Evolutionary conservation across 2,888 invertebrate species (phyloP).

Genomic region (Pyrgus malvae): DNA sequence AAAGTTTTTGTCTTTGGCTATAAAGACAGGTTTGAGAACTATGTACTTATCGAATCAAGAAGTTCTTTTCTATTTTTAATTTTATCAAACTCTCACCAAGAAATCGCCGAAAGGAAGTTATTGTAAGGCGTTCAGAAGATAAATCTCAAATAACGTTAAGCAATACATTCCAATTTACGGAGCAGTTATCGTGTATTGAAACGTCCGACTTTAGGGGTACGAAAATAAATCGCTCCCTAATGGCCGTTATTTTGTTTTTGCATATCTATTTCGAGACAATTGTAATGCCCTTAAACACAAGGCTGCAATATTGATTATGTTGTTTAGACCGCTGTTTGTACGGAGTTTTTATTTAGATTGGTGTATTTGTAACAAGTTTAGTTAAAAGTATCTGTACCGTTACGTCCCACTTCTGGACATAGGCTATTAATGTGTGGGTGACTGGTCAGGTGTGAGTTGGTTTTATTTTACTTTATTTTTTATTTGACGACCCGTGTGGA

Average conservation of each 20-base stretch:
- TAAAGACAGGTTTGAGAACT: too few species aligned
- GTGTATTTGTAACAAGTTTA: too few species aligned
- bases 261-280: background rate
- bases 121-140: conserved; percentile 10
- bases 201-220: conserved; percentile 30
- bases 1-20: too few species aligned
- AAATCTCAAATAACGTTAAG: conserved; percentile 25
- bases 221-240: conserved; percentile 28
- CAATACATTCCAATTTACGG: conserved; percentile 33
- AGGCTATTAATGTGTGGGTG: too few species aligned
- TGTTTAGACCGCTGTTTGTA: background rate
- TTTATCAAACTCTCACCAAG: background rate
- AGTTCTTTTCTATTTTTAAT: too few species aligned
- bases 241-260: conserved; percentile 11
- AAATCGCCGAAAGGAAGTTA: background rate
- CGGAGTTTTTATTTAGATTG: too few species aligned
- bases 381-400: too few species aligned
- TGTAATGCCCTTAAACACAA: conserved; percentile 39
- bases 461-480: too few species aligned
- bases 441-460: too few species aligned
- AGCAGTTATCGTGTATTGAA: conserved; percentile 30
- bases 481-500: too few species aligned
- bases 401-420: too few species aligned
- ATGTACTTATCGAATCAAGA: too few species aligned
- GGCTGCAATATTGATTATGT: conserved; percentile 62